Conservation (phyloP, 2,888 invertebrate species). For the Drosophila melanosoma region DNA sequence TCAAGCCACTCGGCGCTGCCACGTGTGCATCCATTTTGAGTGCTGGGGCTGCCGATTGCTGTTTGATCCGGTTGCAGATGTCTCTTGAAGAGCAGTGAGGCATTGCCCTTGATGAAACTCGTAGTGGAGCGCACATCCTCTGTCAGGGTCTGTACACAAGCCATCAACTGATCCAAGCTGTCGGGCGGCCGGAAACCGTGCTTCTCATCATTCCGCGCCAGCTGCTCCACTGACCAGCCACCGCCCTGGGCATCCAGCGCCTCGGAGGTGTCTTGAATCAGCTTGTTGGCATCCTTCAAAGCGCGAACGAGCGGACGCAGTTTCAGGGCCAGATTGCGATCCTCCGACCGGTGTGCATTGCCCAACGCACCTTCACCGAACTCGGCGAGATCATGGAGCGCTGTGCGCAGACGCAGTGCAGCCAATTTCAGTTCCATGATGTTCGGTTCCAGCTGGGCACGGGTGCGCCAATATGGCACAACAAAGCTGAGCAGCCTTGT, state of each 20-base stretch:
- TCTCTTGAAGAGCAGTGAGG: conserved; percentile 91
- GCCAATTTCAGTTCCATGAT: conserved; percentile 94
- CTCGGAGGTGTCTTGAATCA: conserved; percentile 91
- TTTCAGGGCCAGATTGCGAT: conserved; percentile 91
- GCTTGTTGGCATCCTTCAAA: conserved; percentile 91
- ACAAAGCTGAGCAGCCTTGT: conserved; percentile 91
- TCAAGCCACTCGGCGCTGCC: conserved; percentile 88
- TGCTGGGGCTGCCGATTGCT: neutral
- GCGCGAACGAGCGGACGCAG: conserved; percentile 92
- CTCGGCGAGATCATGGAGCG: conserved; percentile 94
- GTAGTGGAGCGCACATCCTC: conserved; percentile 95
- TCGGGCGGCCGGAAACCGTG: conserved; percentile 88
- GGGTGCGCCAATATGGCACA: conserved; percentile 92
- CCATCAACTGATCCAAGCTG: conserved; percentile 94
- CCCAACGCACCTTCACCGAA: conserved; percentile 95
- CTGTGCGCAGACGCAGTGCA: conserved; percentile 91
- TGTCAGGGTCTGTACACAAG: conserved; percentile 93
- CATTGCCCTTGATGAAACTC: conserved; percentile 95
- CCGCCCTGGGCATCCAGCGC: conserved; percentile 91
- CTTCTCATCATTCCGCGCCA: conserved; percentile 86
- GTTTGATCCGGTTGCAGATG: conserved; percentile 45
- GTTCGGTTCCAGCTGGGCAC: conserved; percentile 91
- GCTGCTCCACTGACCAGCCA: conserved; percentile 91
- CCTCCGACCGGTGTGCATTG: conserved; percentile 93
- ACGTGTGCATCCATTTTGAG: conserved; percentile 49